Percentiles rank a stretch among this genome's conserved stretches.
Evolutionary conservation across 2,888 invertebrate species (phyloP).

Genomic region (Isoperla grammatica): DNA sequence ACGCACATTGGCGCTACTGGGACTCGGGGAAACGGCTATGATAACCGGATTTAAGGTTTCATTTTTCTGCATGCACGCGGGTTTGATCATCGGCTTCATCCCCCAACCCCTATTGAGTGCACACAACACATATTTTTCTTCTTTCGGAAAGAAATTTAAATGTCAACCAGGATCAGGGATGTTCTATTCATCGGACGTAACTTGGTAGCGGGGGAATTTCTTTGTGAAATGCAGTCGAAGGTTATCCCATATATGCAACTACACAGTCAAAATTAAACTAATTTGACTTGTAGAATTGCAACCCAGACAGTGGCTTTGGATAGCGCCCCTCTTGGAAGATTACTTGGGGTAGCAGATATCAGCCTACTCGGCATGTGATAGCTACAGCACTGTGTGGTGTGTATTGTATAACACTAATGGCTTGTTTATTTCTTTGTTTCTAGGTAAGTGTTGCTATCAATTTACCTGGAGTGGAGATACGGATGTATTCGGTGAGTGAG

Average conservation of each 20-base stretch:
- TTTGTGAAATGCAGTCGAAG: background rate
- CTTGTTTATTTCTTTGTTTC: background rate
- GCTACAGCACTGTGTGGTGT: background rate
- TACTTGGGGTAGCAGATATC: background rate
- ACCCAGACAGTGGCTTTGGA: constrained; percentile 3
- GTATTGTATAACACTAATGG: background rate
- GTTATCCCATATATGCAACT: constrained; percentile 6
- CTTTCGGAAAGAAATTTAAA: constrained; percentile 44
- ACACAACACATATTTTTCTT: background rate
- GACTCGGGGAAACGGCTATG: constrained; percentile 45
- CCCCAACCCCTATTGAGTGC: background rate
- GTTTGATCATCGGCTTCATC: constrained; percentile 40
- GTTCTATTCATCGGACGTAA: background rate
- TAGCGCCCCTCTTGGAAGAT: background rate
- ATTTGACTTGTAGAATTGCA: constrained; percentile 19
- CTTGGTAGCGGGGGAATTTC: constrained; percentile 1
- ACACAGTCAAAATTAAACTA: constrained; percentile 21
- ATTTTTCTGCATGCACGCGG: constrained; percentile 48
- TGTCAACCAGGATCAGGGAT: constrained; percentile 45
- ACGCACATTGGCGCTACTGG: constrained; percentile 26
- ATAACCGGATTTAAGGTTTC: constrained; percentile 51
- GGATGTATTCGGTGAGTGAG: background rate
- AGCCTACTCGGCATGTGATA: no score
- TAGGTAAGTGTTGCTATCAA: constrained; percentile 5
- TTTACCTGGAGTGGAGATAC: background rate